Conservation (phyloP, 2,797 vertebrate genomes). For the Emys orbicularis region DNA sequence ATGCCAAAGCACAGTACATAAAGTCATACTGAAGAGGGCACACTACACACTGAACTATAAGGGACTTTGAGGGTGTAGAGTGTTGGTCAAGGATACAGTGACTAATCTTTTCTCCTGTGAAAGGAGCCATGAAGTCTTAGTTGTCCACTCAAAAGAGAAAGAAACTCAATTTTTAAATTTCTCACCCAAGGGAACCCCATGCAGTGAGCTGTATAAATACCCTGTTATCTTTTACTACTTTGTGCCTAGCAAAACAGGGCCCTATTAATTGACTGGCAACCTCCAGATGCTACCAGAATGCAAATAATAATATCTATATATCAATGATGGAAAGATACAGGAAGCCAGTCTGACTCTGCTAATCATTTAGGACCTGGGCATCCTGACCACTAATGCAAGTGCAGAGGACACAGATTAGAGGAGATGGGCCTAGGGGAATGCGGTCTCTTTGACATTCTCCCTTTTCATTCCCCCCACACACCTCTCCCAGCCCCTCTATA, state of each 20-base stretch:
- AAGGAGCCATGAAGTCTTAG: neutral
- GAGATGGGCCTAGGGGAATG: neutral
- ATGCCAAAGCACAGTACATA: neutral
- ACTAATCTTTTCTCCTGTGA: neutral
- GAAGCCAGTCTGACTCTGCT: neutral
- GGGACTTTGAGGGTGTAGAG: neutral
- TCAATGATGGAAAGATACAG: neutral
- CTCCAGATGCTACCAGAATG: neutral
- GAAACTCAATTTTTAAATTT: neutral
- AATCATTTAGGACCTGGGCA: neutral
- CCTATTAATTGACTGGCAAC: neutral
- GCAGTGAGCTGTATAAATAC: neutral
- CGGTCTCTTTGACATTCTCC: neutral
- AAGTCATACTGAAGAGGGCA: neutral
- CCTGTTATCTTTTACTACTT: neutral
- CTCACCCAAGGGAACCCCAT: neutral
- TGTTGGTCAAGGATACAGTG: neutral
- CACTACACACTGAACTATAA: neutral
- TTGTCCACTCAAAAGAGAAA: neutral
- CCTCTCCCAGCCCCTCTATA: neutral
- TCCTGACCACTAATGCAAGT: neutral
- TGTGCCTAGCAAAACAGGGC: neutral
- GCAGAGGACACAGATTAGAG: neutral
- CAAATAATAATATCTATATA: neutral
- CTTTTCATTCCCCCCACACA: neutral